Evolutionary conservation across 2,888 invertebrate genomes (phyloP), one percentile per base, ranked within the genome.

Genomic region (Athalia cordata): DNA sequence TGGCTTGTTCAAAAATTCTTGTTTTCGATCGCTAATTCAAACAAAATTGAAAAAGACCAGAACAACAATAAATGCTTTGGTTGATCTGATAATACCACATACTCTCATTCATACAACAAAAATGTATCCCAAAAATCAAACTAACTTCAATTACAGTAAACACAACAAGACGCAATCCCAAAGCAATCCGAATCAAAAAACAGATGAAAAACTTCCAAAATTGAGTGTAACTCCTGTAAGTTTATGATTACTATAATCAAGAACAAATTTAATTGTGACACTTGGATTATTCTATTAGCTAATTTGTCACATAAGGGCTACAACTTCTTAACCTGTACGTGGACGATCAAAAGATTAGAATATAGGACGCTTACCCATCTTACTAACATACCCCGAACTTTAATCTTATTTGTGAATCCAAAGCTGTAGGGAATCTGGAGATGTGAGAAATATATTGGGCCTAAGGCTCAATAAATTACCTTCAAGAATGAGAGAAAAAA

Each of bases 331-430:
- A 81, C 83, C 84, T 65, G 57, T 72, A 79, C 81, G 52, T 72
- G 13, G 29, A 77, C 8, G 45, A 6, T n/a, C n/a, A 15, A 13
- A 5, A 72, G 13, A 29, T 72, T 72, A 59, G 55, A 79, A 70
- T 74, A 49, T 81, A 80, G 79, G 80, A 84, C 86, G 86, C 88
- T 88, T 88, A 88, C 86, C 88, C 84, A 83, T 84, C 77, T 84
- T 82, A 79, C 81, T 84, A 84, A 84, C 81, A 13, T 59, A 83
- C 79, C 80, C 82, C 81, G 80, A 83, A 85, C 84, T 81, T 84
- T 50, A 67, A 8, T 13, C 11, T 9, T 49, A 59, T 15, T 72
- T 64, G 75, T 43, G 79, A 86, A 85, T 86, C 84, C 85, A 85
- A 87, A 79, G 85, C 86, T 87, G 84, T 83, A 84, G 82, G 82